phyloP scores from a whole-genome alignment of 2,888 invertebrate species.

The Ypsolopha sequella region DNA sequence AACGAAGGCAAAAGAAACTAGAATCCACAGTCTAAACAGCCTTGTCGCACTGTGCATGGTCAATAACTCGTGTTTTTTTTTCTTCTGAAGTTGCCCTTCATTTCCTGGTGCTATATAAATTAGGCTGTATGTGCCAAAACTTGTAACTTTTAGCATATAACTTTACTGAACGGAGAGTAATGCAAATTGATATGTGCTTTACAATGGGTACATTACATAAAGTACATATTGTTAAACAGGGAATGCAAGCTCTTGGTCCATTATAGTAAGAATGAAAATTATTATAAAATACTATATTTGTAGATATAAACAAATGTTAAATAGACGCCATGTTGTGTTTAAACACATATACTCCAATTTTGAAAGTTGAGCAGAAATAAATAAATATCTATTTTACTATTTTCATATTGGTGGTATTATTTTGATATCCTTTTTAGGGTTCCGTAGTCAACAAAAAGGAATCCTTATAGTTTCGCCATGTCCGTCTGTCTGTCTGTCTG shows the following conservation, averaged over 20 bases:
- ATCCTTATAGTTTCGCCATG: too few relatives aligned
- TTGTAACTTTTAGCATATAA: background rate
- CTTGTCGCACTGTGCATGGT: too few relatives aligned
- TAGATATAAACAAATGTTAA: conserved; percentile 3
- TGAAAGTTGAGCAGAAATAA: conserved; percentile 59
- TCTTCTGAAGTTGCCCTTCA: background rate
- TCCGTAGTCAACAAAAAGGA: too few relatives aligned
- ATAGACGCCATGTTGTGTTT: conserved; percentile 54
- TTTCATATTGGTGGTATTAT: conserved; percentile 58
- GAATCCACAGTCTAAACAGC: too few relatives aligned
- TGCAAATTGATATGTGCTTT: background rate
- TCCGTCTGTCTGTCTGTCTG: too few relatives aligned
- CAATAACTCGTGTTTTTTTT: background rate
- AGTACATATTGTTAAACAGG: background rate
- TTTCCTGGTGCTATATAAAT: conserved; percentile 14
- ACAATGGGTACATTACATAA: background rate
- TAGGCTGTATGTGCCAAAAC: conserved; percentile 9
- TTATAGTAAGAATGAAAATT: conserved; percentile 14
- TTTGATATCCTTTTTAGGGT: background rate
- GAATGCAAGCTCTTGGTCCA: background rate
- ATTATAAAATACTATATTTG: background rate
- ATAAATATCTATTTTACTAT: conserved; percentile 70
- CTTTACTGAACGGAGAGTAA: background rate
- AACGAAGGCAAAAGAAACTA: too few relatives aligned
- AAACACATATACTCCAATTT: conserved; percentile 51